Conservation (phyloP, 2,113 vertebrate species). For the Miniopterus natalensis region DNA sequence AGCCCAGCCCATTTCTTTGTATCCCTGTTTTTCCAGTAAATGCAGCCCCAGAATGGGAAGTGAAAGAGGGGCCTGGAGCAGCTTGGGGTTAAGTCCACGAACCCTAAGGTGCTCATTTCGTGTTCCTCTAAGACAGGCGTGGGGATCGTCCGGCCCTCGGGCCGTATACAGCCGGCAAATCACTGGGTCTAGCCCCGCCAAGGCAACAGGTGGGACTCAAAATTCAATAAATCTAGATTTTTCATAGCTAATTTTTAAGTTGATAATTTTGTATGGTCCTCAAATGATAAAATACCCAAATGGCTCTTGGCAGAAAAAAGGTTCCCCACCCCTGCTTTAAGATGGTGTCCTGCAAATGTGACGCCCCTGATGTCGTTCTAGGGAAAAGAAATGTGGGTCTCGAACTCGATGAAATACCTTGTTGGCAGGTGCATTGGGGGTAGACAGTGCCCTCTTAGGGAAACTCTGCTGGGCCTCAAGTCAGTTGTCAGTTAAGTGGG, state of each 20-base stretch:
- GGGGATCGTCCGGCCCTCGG: too few relatives aligned
- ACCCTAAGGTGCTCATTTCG: accelerated
- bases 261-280: too few relatives aligned
- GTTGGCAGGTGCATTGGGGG: not conserved
- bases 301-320: too few relatives aligned
- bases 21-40: too few relatives aligned
- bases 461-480: not conserved
- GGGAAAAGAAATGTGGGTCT: accelerated
- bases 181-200: too few relatives aligned
- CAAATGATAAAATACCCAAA: too few relatives aligned
- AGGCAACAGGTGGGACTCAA: too few relatives aligned
- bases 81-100: accelerated
- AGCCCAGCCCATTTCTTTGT: accelerated
- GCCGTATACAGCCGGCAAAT: too few relatives aligned
- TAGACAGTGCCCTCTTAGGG: accelerated
- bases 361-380: accelerated
- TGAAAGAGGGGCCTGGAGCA: accelerated
- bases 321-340: not conserved
- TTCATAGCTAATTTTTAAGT: too few relatives aligned
- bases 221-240: too few relatives aligned
- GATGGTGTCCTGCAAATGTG: accelerated
- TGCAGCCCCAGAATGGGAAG: accelerated
- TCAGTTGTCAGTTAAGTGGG: accelerated
- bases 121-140: too few relatives aligned
- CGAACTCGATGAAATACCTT: accelerated